phyloP scores from a whole-genome alignment of 30 jellyfish, hydroid and myxozoan genomes.

The Hydractinia symbiolongicarpus region DNA sequence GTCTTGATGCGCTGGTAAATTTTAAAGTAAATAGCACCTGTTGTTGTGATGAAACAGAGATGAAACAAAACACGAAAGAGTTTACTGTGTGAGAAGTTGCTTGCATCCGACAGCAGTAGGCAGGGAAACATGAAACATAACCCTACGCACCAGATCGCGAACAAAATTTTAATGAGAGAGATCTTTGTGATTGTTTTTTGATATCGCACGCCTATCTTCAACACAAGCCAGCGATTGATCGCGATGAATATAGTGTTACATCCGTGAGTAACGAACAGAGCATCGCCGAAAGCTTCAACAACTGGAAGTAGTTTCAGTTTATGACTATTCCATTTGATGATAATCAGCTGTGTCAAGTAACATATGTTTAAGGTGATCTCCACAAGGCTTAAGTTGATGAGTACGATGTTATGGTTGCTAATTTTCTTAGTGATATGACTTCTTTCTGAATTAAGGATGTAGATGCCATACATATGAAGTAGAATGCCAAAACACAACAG shows the following conservation, averaged over 20 bases:
- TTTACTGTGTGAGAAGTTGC: background rate
- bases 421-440: background rate
- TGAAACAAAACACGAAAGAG: constrained; percentile 1
- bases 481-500: background rate
- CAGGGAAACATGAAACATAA: background rate
- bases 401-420: background rate
- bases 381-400: background rate
- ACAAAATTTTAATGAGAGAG: background rate
- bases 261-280: background rate
- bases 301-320: background rate
- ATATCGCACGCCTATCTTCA: background rate
- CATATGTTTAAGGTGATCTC: background rate
- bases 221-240: constrained; percentile 4
- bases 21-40: constrained; percentile 1
- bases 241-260: background rate
- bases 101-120: background rate
- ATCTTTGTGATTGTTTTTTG: background rate
- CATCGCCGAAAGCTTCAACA: background rate
- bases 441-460: background rate
- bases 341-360: background rate
- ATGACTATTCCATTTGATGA: background rate
- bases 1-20: background rate
- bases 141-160: background rate
- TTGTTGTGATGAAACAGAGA: background rate
- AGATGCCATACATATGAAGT: background rate